Percentiles rank a stretch among this genome's conserved stretches.
These are phyloP conservation scores for Geophilus truncorum DNA, from an alignment of 2,888 invertebrate species.

Conservation along the genomic window DNA sequence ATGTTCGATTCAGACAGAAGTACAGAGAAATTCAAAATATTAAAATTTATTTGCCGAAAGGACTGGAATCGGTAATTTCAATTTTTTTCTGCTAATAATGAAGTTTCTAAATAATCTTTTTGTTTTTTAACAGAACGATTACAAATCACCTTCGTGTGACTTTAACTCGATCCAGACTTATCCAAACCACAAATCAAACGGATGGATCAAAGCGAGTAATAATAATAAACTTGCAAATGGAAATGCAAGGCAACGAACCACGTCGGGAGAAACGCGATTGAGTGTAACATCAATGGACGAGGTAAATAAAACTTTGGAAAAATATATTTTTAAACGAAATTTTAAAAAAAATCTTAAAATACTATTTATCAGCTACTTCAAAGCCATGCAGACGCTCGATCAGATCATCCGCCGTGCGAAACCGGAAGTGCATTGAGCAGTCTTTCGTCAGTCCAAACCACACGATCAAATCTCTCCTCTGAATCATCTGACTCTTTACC, in stretches of 20 bases:
- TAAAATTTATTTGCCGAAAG: constrained; percentile 31
- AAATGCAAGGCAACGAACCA: constrained; percentile 28
- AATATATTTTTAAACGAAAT: background rate
- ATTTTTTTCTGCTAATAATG: background rate
- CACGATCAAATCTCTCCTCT: constrained; percentile 33
- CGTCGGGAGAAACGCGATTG: constrained; percentile 33
- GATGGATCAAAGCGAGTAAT: background rate
- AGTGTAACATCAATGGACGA: constrained; percentile 35
- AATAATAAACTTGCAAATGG: constrained; percentile 4
- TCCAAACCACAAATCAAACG: background rate
- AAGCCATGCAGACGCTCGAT: background rate
- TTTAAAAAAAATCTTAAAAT: background rate
- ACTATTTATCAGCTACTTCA: background rate
- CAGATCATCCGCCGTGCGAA: background rate
- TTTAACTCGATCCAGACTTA: background rate
- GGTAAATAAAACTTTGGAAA: background rate
- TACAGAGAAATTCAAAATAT: constrained; percentile 25
- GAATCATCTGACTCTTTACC: constrained; percentile 33
- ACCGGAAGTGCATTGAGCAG: constrained; percentile 27
- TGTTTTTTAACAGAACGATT: background rate
- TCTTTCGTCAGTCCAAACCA: constrained; percentile 35
- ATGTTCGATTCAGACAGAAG: background rate
- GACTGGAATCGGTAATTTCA: constrained; percentile 11
- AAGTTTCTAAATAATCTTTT: background rate
- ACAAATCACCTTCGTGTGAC: background rate